Conservation (phyloP, 2,113 vertebrate species). For the Brachirus orientalis region DNA sequence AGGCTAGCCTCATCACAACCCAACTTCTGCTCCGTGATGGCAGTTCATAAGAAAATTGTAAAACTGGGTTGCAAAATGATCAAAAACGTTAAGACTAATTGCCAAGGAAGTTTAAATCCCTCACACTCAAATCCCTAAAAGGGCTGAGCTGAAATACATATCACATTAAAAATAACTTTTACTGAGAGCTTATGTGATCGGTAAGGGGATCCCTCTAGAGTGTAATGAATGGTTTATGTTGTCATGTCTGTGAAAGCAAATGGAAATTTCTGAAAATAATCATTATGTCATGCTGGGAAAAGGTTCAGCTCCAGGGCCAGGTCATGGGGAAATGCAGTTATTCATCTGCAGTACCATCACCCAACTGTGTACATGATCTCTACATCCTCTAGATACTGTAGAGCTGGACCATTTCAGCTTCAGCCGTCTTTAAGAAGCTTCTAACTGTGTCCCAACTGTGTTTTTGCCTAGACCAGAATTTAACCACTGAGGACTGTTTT, state of each 20-base stretch:
- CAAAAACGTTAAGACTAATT: neutral
- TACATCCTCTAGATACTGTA: neutral
- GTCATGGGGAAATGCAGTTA: slow-evolving; percentile 29
- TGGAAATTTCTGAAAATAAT: slow-evolving; percentile 27
- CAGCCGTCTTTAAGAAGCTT: neutral
- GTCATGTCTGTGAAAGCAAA: slow-evolving; percentile 11
- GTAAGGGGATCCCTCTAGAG: neutral
- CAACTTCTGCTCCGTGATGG: slow-evolving; percentile 7
- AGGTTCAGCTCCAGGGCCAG: slow-evolving; percentile 29
- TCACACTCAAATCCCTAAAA: too few species aligned
- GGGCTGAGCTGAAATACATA: neutral
- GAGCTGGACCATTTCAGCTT: neutral
- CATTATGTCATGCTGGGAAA: slow-evolving; percentile 3
- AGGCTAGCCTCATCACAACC: slow-evolving; percentile 8
- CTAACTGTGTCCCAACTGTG: too few species aligned
- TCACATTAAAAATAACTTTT: neutral
- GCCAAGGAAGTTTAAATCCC: slow-evolving; percentile 2
- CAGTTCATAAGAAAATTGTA: slow-evolving; percentile 34
- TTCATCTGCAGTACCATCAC: neutral
- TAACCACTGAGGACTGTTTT: slow-evolving; percentile 18
- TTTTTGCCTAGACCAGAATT: slow-evolving; percentile 6
- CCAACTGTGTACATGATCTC: neutral
- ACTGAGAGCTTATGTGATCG: neutral
- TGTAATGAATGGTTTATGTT: neutral
- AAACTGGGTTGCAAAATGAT: slow-evolving; percentile 47